Evolutionary conservation across 1,140 invertebrate genomes (phyloP).

Genomic region (Pomacea maculata): DNA sequence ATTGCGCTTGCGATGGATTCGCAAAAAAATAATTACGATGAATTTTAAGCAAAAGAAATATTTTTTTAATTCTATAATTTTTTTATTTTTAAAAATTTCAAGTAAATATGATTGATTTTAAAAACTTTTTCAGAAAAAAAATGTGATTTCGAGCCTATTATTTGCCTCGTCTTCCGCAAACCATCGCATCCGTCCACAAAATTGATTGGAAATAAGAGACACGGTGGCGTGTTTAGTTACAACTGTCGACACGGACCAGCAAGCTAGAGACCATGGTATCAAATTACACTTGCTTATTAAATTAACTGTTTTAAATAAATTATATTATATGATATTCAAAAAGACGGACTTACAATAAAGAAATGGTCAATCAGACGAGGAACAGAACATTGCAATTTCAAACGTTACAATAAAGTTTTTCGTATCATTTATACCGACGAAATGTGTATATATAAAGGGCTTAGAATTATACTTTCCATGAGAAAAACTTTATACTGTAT

Average conservation of each 20-base stretch:
- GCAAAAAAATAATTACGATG: not conserved
- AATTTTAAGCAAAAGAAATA: not conserved
- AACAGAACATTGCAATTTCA: too few relatives aligned
- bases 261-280: not conserved
- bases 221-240: not conserved
- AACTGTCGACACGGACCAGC: not conserved
- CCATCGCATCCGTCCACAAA: constrained; percentile 51
- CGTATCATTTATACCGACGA: too few relatives aligned
- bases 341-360: too few relatives aligned
- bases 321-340: too few relatives aligned
- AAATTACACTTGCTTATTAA: not conserved
- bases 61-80: not conserved
- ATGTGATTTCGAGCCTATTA: not conserved
- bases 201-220: not conserved
- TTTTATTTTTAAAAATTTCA: not conserved
- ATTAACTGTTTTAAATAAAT: too few relatives aligned
- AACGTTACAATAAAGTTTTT: too few relatives aligned
- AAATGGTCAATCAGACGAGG: too few relatives aligned
- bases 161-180: constrained; percentile 28
- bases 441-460: too few relatives aligned
- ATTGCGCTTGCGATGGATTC: not conserved
- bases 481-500: too few relatives aligned
- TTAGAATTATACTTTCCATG: too few relatives aligned
- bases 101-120: not conserved
- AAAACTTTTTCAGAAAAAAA: not conserved